These are phyloP conservation scores for Engraulis encrasicolus DNA, from an alignment of 2,113 vertebrate species.

Conservation along the genomic window DNA sequence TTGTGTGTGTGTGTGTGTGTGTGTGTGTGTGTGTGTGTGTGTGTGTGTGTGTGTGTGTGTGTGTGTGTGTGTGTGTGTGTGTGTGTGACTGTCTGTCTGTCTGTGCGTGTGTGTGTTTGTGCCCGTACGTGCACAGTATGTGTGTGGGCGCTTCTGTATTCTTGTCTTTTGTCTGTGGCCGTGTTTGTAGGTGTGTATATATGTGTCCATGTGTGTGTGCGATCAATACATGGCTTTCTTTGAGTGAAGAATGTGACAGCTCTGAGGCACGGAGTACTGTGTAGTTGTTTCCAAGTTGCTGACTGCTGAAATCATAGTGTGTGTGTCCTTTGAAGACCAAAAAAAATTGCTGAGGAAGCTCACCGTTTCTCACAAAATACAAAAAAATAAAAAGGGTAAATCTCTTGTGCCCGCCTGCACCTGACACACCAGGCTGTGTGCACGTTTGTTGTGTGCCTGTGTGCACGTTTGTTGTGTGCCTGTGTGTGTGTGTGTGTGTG, in stretches of 20 bases:
- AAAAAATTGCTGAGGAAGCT: conserved; percentile 53
- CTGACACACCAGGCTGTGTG: conserved; percentile 10
- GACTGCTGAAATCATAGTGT: conserved; percentile 53
- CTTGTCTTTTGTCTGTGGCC: neutral
- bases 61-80: neutral
- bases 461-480: too few relatives aligned
- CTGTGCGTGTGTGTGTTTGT: neutral
- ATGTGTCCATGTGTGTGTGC: neutral
- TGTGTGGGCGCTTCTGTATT: neutral
- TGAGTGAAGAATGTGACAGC: conserved; percentile 56
- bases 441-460: too few relatives aligned
- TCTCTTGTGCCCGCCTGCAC: neutral
- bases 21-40: neutral
- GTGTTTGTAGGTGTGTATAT: neutral
- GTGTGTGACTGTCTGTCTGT: neutral
- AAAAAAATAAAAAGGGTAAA: neutral
- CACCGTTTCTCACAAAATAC: conserved; percentile 28
- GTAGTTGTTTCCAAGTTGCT: conserved; percentile 53
- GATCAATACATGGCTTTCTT: conserved; percentile 39
- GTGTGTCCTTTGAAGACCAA: conserved; percentile 41
- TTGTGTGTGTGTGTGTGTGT: neutral
- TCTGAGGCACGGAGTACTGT: conserved; percentile 28
- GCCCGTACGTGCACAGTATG: too few relatives aligned
- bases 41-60: neutral
- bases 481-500: too few relatives aligned